These are phyloP conservation scores for Ochotona princeps DNA, from an alignment of 2,113 vertebrate species.

Conservation along the genomic window DNA sequence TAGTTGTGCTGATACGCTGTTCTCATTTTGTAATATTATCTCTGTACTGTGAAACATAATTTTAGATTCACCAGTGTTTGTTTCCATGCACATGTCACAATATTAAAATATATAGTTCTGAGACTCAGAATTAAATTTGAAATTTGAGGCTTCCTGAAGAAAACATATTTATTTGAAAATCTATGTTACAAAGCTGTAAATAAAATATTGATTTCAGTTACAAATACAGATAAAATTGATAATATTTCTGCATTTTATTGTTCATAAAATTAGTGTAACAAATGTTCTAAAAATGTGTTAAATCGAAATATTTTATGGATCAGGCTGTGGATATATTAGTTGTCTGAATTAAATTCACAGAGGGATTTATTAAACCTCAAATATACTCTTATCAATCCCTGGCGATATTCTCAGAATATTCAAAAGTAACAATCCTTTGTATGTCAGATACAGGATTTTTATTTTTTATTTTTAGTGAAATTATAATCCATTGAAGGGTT, in stretches of 20 bases:
- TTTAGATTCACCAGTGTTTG: neutral
- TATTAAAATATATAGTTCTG: neutral
- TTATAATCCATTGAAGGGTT: neutral
- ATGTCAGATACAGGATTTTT: neutral
- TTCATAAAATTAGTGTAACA: neutral
- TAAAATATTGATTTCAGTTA: conserved; percentile 3
- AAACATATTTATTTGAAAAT: neutral
- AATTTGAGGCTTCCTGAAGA: neutral
- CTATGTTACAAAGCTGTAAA: conserved; percentile 3
- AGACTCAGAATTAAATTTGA: neutral
- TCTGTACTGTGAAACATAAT: neutral
- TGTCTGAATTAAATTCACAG: neutral
- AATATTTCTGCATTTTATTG: neutral
- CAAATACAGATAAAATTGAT: neutral
- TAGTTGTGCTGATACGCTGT: neutral
- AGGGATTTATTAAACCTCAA: neutral
- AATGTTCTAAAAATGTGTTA: neutral
- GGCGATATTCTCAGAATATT: neutral
- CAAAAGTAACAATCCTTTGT: neutral
- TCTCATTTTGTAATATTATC: neutral
- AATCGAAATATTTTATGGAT: neutral
- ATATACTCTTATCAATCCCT: neutral
- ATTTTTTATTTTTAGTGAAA: neutral
- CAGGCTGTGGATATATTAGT: neutral
- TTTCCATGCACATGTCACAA: neutral